A percentile compares a stretch with the other conserved stretches of the same genome.
These are phyloP conservation scores for Acronicta leporina DNA, from an alignment of 2,888 invertebrate species.

Conservation along the genomic window DNA sequence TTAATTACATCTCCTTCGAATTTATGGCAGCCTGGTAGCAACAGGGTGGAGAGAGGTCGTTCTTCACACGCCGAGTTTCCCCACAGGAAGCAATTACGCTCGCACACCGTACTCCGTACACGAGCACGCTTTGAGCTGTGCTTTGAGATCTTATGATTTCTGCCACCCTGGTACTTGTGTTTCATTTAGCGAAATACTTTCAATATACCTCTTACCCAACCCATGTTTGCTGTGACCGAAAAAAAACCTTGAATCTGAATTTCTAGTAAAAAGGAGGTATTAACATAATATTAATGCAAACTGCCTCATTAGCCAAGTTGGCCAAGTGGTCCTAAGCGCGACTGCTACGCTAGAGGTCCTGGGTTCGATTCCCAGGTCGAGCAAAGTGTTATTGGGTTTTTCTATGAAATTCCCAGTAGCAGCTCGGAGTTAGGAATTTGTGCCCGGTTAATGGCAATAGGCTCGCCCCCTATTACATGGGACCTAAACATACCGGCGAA, in stretches of 20 bases:
- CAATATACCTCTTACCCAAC: not conserved
- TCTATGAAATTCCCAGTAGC: no score
- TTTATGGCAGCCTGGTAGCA: conserved; percentile 72
- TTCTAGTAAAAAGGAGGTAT: not conserved
- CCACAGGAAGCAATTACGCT: conserved; percentile 76
- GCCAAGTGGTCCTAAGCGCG: no score
- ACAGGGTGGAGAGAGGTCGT: conserved; percentile 65
- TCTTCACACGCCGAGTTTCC: conserved; percentile 76
- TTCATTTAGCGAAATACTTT: conserved; percentile 47
- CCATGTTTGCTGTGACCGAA: no score
- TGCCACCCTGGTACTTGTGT: conserved; percentile 64
- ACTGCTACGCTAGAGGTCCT: no score
- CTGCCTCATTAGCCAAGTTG: no score
- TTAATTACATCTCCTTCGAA: conserved; percentile 68
- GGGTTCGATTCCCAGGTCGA: no score
- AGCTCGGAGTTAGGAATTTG: no score
- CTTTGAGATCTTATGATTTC: conserved; percentile 69
- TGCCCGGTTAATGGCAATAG: no score
- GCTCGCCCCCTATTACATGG: no score
- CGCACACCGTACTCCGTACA: conserved; percentile 53
- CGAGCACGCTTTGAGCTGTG: conserved; percentile 66
- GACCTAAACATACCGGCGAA: no score
- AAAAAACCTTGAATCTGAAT: not conserved
- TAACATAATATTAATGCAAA: no score
- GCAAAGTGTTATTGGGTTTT: no score